Evolutionary conservation across 2,888 invertebrate genomes (phyloP).

Genomic region (Microctonus hyperodae): DNA sequence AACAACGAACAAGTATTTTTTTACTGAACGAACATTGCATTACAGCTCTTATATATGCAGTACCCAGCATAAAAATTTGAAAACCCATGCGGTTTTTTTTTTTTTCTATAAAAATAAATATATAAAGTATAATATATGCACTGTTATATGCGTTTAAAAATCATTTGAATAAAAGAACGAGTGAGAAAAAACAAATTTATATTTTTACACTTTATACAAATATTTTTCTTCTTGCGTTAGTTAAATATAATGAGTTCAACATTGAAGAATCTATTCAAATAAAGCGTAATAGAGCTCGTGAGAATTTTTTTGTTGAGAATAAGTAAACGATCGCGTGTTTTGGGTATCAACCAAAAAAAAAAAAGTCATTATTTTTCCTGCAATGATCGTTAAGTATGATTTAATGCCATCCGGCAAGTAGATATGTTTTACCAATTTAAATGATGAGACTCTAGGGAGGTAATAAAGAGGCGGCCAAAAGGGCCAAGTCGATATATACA

Average conservation of each 20-base stretch:
- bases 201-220: background rate
- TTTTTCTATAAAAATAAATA: background rate
- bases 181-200: background rate
- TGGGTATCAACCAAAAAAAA: background rate
- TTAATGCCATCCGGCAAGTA: conserved; percentile 44
- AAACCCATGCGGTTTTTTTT: too few species aligned
- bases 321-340: background rate
- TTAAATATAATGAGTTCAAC: conserved; percentile 13
- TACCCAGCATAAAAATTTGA: too few species aligned
- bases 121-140: background rate
- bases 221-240: background rate
- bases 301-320: conserved; percentile 2
- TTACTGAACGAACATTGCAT: too few species aligned
- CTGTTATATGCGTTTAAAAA: background rate
- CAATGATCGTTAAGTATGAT: conserved; percentile 44
- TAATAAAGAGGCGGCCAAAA: background rate
- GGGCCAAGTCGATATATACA: background rate
- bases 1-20: too few species aligned
- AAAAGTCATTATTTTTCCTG: conserved; percentile 16
- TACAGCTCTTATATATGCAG: too few species aligned
- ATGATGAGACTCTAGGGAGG: conserved; percentile 26
- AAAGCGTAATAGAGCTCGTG: conserved; percentile 10
- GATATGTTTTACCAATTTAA: conserved; percentile 50
- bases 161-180: background rate
- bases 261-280: conserved; percentile 6